Evolutionary conservation across 2,113 vertebrate genomes (phyloP).

Genomic region (Colossoma macropomum): DNA sequence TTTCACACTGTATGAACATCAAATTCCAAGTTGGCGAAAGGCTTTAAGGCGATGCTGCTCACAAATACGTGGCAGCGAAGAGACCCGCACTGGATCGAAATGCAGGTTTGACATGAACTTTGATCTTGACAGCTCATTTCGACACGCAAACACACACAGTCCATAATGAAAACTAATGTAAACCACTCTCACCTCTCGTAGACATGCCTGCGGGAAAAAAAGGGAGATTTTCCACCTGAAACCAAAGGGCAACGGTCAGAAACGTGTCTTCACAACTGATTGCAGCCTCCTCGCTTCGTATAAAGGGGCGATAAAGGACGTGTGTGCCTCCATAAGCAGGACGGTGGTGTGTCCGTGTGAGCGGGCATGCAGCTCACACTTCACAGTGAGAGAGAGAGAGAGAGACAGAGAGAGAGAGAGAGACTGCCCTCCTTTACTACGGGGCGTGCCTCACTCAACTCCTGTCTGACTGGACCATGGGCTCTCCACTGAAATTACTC

Average conservation of each 20-base stretch:
- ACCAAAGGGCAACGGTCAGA: neutral
- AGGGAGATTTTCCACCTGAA: constrained; percentile 14
- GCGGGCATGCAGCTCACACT: neutral
- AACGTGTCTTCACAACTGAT: constrained; percentile 2
- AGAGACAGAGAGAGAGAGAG: constrained; percentile 4
- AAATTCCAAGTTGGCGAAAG: no score
- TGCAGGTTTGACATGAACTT: neutral
- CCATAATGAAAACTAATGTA: neutral
- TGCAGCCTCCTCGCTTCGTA: neutral
- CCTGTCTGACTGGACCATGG: neutral
- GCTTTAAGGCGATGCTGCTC: no score
- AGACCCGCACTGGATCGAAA: no score
- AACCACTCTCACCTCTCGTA: constrained; percentile 47
- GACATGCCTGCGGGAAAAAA: constrained; percentile 40
- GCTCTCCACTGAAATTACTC: neutral
- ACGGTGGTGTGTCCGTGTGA: neutral
- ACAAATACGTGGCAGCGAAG: no score
- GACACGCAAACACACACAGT: neutral
- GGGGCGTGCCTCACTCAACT: constrained; percentile 43
- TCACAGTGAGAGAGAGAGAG: neutral
- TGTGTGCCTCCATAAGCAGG: neutral
- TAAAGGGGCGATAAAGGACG: neutral
- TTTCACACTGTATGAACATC: no score
- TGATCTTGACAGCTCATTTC: neutral
- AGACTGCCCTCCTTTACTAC: neutral